Evolutionary conservation across 2,797 vertebrate genomes (phyloP).

Genomic region (Synanceia verrucosa): DNA sequence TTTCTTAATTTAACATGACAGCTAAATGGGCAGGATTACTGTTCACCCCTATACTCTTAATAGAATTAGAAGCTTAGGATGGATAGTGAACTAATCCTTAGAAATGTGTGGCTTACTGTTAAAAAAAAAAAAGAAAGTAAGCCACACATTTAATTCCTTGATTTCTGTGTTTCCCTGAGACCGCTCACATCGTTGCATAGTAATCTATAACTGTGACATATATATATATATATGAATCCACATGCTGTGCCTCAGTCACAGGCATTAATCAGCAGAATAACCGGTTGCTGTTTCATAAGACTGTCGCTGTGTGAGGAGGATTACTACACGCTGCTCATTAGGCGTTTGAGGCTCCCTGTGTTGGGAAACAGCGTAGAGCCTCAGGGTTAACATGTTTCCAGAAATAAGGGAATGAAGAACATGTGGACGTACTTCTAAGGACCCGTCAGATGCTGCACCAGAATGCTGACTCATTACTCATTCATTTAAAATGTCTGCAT

Average conservation of each 20-base stretch:
- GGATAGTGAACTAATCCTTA: neutral
- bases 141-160: neutral
- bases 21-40: neutral
- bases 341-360: slow-evolving; percentile 16
- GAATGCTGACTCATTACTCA: neutral
- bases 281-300: slow-evolving; percentile 51
- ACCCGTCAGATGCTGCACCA: neutral
- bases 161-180: neutral
- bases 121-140: neutral
- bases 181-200: neutral
- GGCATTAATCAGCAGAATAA: slow-evolving; percentile 27
- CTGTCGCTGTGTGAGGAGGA: slow-evolving; percentile 51
- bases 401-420: neutral
- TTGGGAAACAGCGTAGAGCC: slow-evolving; percentile 26
- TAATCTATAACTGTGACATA: neutral
- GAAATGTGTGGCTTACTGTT: neutral
- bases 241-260: neutral
- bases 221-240: neutral
- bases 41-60: neutral
- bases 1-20: neutral
- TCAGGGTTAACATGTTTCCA: neutral
- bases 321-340: slow-evolving; percentile 53
- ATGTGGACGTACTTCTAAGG: neutral
- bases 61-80: neutral
- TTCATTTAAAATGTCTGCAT: neutral